Evolutionary conservation across 1,140 invertebrate species (phyloP).

Genomic region (Berghia stephanieae): DNA sequence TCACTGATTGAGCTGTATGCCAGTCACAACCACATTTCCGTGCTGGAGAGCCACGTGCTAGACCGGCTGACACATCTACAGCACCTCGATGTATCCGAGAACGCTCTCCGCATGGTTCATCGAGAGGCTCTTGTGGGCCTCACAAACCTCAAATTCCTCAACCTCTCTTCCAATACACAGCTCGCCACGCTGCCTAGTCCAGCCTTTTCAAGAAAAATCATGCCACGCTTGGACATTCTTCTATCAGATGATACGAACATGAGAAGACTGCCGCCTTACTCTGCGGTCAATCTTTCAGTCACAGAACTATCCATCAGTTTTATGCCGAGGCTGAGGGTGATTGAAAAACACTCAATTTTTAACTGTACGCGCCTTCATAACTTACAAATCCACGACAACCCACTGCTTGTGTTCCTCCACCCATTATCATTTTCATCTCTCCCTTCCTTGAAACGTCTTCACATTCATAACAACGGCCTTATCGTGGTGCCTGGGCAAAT

Average conservation of each 20-base stretch:
- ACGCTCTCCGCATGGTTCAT: constrained; percentile 45
- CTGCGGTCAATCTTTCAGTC: constrained; percentile 61
- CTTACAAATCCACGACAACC: constrained; percentile 65
- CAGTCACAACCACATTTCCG: constrained; percentile 46
- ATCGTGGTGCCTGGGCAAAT: constrained; percentile 57
- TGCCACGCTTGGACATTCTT: constrained; percentile 51
- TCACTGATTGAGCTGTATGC: constrained; percentile 47
- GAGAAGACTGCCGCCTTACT: constrained; percentile 50
- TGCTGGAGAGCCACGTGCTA: constrained; percentile 46
- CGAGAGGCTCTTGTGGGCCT: constrained; percentile 48
- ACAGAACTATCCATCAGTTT: constrained; percentile 60
- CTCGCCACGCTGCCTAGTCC: constrained; percentile 39
- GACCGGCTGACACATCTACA: constrained; percentile 46
- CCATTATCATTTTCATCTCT: constrained; percentile 62
- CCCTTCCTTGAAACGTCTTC: constrained; percentile 58
- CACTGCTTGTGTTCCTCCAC: constrained; percentile 64
- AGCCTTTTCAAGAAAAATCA: constrained; percentile 39
- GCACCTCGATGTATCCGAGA: constrained; percentile 51
- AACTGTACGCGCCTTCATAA: constrained; percentile 61
- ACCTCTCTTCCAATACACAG: constrained; percentile 51
- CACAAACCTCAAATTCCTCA: constrained; percentile 42
- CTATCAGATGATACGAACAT: constrained; percentile 56
- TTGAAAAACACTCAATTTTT: constrained; percentile 65
- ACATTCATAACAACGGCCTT: constrained; percentile 66
- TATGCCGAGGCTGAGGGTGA: constrained; percentile 60